Evolutionary conservation across 2,888 invertebrate genomes (phyloP).

Genomic region (Eucera pruinosa): DNA sequence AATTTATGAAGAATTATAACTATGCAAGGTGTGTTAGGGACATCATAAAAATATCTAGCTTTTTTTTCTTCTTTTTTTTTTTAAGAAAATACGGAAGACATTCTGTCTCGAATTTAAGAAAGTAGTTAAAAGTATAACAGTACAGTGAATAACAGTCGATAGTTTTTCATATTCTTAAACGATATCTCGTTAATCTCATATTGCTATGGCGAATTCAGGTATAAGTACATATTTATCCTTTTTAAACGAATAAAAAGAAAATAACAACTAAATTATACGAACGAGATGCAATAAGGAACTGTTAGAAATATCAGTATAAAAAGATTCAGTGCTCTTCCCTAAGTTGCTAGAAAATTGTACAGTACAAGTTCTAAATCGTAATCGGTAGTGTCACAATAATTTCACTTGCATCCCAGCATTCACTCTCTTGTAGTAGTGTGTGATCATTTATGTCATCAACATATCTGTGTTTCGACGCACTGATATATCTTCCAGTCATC

Average conservation of each 20-base stretch:
- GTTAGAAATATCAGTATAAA: conserved; percentile 75
- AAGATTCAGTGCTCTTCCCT: conserved; percentile 76
- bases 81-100: conserved; percentile 68
- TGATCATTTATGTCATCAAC: conserved; percentile 46
- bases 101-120: conserved; percentile 51
- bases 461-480: conserved; percentile 52
- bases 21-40: conserved; percentile 26
- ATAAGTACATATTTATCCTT: conserved; percentile 69
- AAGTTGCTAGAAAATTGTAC: conserved; percentile 70
- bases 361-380: conserved; percentile 65
- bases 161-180: conserved; percentile 47
- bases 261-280: conserved; percentile 68
- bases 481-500: conserved; percentile 61
- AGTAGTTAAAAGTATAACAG: conserved; percentile 45
- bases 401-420: conserved; percentile 58
- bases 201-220: conserved; percentile 55
- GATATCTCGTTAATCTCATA: conserved; percentile 53
- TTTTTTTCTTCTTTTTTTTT: conserved; percentile 14
- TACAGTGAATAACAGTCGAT: conserved; percentile 55
- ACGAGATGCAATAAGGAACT: conserved; percentile 72
- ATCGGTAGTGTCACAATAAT: conserved; percentile 61
- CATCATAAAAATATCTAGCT: conserved; percentile 52
- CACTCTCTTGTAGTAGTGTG: conserved; percentile 53
- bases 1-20: conserved; percentile 36
- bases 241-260: conserved; percentile 46